Percentiles rank a stretch among this genome's conserved stretches.
These are phyloP conservation scores for Melanotaenia nigrans DNA, from an alignment of 2,797 vertebrate genomes.

Conservation along the genomic window DNA sequence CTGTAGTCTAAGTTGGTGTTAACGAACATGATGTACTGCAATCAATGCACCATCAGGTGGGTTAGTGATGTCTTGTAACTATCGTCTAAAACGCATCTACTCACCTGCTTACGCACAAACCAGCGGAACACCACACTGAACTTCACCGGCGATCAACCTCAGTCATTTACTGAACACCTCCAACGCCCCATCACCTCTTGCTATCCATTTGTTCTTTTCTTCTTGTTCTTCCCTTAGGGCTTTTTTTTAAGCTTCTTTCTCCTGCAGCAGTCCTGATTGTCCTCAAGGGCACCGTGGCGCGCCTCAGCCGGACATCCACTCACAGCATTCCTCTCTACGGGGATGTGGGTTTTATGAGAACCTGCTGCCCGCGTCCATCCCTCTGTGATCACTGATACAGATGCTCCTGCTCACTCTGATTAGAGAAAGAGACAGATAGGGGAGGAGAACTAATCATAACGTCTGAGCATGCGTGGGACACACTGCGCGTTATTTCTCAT, in stretches of 20 bases:
- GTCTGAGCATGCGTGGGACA: slow-evolving; percentile 74
- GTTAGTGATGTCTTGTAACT: background rate
- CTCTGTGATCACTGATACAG: slow-evolving; percentile 44
- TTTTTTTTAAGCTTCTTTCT: background rate
- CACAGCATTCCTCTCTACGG: slow-evolving; percentile 30
- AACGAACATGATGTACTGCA: background rate
- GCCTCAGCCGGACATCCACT: slow-evolving; percentile 30
- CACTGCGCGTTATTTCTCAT: slow-evolving; percentile 26
- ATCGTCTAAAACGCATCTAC: slow-evolving; percentile 3
- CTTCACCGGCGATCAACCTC: slow-evolving; percentile 48
- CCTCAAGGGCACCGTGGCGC: slow-evolving; percentile 48
- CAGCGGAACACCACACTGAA: slow-evolving; percentile 42
- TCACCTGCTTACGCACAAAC: slow-evolving; percentile 61
- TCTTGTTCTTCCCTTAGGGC: background rate
- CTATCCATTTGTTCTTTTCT: slow-evolving; percentile 37
- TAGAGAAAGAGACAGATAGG: slow-evolving; percentile 4
- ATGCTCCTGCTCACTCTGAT: slow-evolving; percentile 52
- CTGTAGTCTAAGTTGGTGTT: background rate
- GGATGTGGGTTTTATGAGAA: slow-evolving; percentile 38
- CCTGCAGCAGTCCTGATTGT: slow-evolving; percentile 35
- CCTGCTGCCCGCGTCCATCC: slow-evolving; percentile 53
- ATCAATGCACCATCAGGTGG: background rate
- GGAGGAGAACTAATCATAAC: slow-evolving; percentile 29
- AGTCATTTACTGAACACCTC: slow-evolving; percentile 56
- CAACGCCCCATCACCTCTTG: slow-evolving; percentile 57